These are phyloP conservation scores for Blera fallax DNA, from an alignment of 2,888 invertebrate species.

Conservation along the genomic window DNA sequence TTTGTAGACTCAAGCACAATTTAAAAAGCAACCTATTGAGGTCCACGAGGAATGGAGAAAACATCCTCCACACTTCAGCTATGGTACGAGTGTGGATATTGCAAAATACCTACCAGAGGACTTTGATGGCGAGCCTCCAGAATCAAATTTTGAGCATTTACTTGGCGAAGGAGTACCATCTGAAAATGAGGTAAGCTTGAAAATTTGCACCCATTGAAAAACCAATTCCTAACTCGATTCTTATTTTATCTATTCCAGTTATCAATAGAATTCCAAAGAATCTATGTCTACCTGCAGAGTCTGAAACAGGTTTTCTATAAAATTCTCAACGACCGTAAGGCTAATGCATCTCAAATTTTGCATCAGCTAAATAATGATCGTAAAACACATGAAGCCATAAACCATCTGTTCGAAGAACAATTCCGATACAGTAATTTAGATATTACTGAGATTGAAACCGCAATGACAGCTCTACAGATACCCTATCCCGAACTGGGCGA, in stretches of 20 bases:
- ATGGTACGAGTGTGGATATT: neutral
- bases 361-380: conserved; percentile 8
- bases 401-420: neutral
- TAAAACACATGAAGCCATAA: neutral
- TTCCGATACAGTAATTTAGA: neutral
- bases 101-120: neutral
- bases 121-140: neutral
- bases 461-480: conserved; percentile 15
- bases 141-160: neutral
- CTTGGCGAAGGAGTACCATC: conserved; percentile 6
- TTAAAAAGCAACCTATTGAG: conserved; percentile 19
- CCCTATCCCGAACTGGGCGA: neutral
- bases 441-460: neutral
- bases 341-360: conserved; percentile 1
- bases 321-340: conserved; percentile 10
- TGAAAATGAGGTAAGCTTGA: neutral
- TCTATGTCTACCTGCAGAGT: conserved; percentile 12
- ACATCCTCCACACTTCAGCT: conserved; percentile 11
- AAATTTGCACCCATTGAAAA: neutral
- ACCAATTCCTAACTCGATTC: too few species aligned
- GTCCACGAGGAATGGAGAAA: conserved; percentile 27
- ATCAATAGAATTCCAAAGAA: conserved; percentile 16
- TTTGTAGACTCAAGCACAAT: conserved; percentile 31
- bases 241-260: conserved; percentile 2
- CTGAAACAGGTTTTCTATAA: conserved; percentile 16